phyloP scores from a whole-genome alignment of 2,888 invertebrate genomes.

The Mechanitis mazaeus region DNA sequence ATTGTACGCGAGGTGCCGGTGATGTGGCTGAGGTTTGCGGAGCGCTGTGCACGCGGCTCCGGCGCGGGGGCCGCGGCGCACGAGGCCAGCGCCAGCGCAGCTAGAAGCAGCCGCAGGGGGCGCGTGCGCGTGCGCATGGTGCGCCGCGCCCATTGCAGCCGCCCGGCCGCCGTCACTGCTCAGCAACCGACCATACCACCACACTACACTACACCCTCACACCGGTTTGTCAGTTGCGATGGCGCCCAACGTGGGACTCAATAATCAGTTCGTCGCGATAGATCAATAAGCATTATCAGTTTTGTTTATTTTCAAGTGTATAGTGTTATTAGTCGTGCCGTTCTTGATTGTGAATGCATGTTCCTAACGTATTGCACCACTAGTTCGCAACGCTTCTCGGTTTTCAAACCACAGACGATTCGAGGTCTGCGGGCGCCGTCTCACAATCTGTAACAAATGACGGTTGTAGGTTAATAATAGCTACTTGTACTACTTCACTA shows the following conservation, averaged over 20 bases:
- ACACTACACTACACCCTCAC: conserved; percentile 14
- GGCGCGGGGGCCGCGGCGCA: conserved; percentile 72
- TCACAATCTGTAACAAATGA: conserved; percentile 61
- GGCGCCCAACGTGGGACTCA: conserved; percentile 19
- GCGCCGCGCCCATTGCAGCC: conserved; percentile 75
- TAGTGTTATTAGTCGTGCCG: conserved; percentile 14
- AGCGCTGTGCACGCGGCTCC: conserved; percentile 82
- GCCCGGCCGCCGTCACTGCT: conserved; percentile 73
- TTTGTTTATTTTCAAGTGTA: conserved; percentile 21
- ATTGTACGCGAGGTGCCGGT: conserved; percentile 87
- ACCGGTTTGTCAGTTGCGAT: conserved; percentile 1
- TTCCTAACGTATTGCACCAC: conserved; percentile 41
- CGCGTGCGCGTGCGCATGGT: conserved; percentile 71
- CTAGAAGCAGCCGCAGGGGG: conserved; percentile 73
- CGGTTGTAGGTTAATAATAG: conserved; percentile 53
- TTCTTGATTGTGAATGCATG: conserved; percentile 33
- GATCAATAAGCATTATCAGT: conserved; percentile 9
- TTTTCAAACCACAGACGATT: conserved; percentile 51
- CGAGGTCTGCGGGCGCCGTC: conserved; percentile 48
- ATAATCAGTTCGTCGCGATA: conserved; percentile 14
- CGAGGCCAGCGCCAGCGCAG: conserved; percentile 71
- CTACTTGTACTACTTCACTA: conserved; percentile 16
- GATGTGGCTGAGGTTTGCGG: conserved; percentile 87
- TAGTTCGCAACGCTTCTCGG: conserved; percentile 39
- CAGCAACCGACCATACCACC: conserved; percentile 51